Evolutionary conservation across 1,140 invertebrate genomes (phyloP), one percentile per base, ranked within the genome.

Genomic region (Spodoptera frugiperda): DNA sequence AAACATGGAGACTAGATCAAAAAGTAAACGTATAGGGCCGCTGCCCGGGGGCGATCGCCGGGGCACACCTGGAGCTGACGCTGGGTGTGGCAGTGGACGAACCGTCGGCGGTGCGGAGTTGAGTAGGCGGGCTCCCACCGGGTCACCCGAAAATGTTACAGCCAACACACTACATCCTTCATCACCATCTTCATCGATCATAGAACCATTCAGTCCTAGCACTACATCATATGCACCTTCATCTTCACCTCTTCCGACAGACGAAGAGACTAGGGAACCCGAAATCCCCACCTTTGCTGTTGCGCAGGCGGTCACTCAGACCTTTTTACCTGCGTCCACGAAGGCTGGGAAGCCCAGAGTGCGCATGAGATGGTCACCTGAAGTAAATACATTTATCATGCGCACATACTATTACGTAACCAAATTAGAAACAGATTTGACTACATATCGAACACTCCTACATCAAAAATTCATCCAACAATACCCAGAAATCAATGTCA

Each of bases 381-480:
- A 84, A 17, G 54, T 81, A 17, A 85, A 85, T 48, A 49, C 53
- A 33, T 83, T 85, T 46, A 83, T 85, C 55, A 83, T 83, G 80
- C 80, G 78, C 9, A 85, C 80, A 0, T 83, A 82, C 48, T 78
- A 77, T 14, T 48, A 73, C 2, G 78, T 83, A 0, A 85, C 82
- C 12, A 82, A 79, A 77, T 74, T 85, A 78, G 82, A 85, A 15
- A 84, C 80, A 1, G 82, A 82, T 12, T 33, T 65, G 61, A 83
- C 82, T n/a, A 82, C 48, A 11, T 81, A 82, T 14, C 59, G 78
- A 3, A 67, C 68, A 73, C 19, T 30, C 12, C 6, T 82, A 9
- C 75, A 78, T 46, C n/a, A 70, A 63, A 0, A 15, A 17, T 82
- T 82, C 59, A 51, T 25, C 1, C 17, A 46, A 44, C n/a, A 61